These are phyloP conservation scores for Drosophila bifasciata DNA, from an alignment of 1,140 invertebrate species.

Conservation along the genomic window DNA sequence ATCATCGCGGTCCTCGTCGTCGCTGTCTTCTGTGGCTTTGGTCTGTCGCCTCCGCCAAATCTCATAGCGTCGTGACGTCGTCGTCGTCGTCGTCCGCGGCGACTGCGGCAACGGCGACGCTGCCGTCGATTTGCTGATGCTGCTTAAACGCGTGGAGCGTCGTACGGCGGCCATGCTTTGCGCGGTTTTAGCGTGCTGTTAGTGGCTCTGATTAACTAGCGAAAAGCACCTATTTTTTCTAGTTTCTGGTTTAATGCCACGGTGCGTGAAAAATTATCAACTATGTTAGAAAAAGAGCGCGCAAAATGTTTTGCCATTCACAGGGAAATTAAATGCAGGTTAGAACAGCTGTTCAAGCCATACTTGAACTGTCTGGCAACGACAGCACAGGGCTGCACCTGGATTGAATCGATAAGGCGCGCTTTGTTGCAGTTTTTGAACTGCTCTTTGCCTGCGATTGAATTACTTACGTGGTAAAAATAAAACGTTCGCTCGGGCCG, in stretches of 20 bases:
- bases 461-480: conserved; percentile 79
- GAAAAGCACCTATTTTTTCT: conserved; percentile 10
- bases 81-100: conserved; percentile 28
- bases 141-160: conserved; percentile 76
- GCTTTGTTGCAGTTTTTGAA: conserved; percentile 45
- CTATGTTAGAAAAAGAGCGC: conserved; percentile 22
- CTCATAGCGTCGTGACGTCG: conserved; percentile 63
- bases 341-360: conserved; percentile 44
- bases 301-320: conserved; percentile 39
- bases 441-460: conserved; percentile 44
- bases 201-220: conserved; percentile 2
- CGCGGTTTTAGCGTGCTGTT: neutral
- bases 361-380: conserved; percentile 40
- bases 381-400: conserved; percentile 25
- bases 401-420: conserved; percentile 17
- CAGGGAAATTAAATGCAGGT: neutral
- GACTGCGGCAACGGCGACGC: conserved; percentile 45
- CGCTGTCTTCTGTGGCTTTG: conserved; percentile 40
- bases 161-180: conserved; percentile 66
- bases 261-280: neutral
- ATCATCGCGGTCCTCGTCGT: conserved; percentile 61
- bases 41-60: conserved; percentile 70
- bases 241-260: conserved; percentile 18
- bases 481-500: conserved; percentile 37
- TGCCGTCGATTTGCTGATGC: conserved; percentile 58